phyloP scores from a whole-genome alignment of 2,888 invertebrate genomes.

The Tricholauxania praeusta region DNA sequence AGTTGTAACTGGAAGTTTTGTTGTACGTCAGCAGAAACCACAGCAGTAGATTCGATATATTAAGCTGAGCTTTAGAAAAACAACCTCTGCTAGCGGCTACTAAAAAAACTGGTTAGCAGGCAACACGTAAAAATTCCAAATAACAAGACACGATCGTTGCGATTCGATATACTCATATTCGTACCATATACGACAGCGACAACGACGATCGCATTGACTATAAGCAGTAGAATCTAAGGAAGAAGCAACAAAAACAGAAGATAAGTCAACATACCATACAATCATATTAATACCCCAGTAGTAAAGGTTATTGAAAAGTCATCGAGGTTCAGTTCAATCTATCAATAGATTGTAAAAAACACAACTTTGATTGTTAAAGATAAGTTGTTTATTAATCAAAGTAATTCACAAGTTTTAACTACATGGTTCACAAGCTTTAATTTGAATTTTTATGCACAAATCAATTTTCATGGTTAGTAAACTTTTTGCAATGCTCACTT shows the following conservation, averaged over 20 bases:
- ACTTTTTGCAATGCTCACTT: no score
- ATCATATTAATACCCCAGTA: no score
- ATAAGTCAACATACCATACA: neutral
- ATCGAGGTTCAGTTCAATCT: no score
- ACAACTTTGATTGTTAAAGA: no score
- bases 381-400: no score
- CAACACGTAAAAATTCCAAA: slow-evolving; percentile 19
- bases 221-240: slow-evolving; percentile 10
- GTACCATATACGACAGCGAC: neutral
- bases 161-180: neutral
- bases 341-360: no score
- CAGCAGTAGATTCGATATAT: neutral
- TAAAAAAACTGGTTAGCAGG: slow-evolving; percentile 26
- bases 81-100: neutral
- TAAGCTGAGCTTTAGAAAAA: slow-evolving; percentile 18
- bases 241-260: neutral
- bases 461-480: no score
- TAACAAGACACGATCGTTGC: slow-evolving; percentile 9
- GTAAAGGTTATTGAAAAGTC: no score
- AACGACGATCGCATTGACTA: no score
- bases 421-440: no score
- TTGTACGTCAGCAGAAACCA: neutral
- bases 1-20: neutral
- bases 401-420: no score
- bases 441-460: no score